Percentiles rank a stretch among this genome's conserved stretches.
phyloP scores from a whole-genome alignment of 2,888 invertebrate species.

The Sphinx pinastri region DNA sequence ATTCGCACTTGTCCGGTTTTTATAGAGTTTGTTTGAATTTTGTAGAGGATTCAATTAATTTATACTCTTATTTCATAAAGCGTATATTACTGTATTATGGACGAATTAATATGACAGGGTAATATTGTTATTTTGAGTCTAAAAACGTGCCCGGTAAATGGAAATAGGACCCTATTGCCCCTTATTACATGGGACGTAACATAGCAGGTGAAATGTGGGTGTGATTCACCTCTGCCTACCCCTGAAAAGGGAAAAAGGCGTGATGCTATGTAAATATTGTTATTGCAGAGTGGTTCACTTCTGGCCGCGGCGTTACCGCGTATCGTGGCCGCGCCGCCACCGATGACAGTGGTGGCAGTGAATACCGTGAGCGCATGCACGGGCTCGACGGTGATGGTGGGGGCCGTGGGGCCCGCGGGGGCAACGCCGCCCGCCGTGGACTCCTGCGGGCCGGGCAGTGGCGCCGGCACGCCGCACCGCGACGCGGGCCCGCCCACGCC shows the following conservation, averaged over 20 bases:
- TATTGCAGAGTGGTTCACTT: conserved; percentile 83
- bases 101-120: too few species aligned
- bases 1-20: not conserved
- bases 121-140: too few species aligned
- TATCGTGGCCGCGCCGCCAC: conserved; percentile 75
- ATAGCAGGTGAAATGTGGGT: too few species aligned
- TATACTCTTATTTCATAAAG: too few species aligned
- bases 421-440: conserved; percentile 52
- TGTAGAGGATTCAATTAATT: too few species aligned
- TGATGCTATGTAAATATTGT: not conserved
- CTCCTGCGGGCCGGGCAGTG: conserved; percentile 58
- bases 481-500: conserved; percentile 79
- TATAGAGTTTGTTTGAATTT: not conserved
- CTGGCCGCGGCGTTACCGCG: conserved; percentile 88
- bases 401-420: conserved; percentile 44
- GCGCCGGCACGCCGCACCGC: conserved; percentile 67
- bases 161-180: too few species aligned
- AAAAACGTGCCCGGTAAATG: too few species aligned
- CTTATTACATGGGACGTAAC: too few species aligned
- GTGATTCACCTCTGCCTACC: too few species aligned
- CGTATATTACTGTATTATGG: too few species aligned
- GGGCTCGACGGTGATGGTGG: conserved; percentile 36
- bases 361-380: conserved; percentile 58
- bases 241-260: too few species aligned
- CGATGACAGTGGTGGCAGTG: conserved; percentile 58